Base-by-base conservation (phyloP, 2,113 vertebrate genomes). In the Rutilus rutilus region DNA sequence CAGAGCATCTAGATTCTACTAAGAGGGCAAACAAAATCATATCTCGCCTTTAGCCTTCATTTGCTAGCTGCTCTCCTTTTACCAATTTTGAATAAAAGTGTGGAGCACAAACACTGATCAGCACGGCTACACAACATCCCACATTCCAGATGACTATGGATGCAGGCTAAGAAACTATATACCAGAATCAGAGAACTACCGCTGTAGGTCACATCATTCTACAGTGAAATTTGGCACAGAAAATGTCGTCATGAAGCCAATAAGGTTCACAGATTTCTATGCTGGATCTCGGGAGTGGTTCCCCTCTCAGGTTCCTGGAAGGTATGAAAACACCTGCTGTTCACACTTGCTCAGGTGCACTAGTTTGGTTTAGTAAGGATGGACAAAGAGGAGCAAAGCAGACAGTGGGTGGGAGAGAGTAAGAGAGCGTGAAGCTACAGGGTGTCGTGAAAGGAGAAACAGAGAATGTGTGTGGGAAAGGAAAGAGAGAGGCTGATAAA, bases 241-340 rank as follows among this genome's bases (percentile, higher is more conserved):
- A 80, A 39, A 57, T 64, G 65, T 65, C 82, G 3, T 75, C 83
- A 39, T 81, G 71, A 75, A 85, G 71, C 52, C 83, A 79, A 64
- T 69, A 21, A 39, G 82, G 64, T 47, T 84, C 25, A 84, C 30
- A 73, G 83, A 52, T 39, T 62, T 42, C 47, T 69, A 4, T 25
- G 71, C 64, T 50, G 36, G 39, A 15, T 62, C 75, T n/a, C 12
- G 59, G 60, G 81, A 30, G n/a, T 45, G 5, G 3, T 6, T 62
- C 62, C 30, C 12, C 71, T 62, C 73, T 79, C 30, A 81, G 47
- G 82, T 76, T 86, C 85, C 89, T 90, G 88, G 85, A 86, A 83
- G 88, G 81, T 82, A 93, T 84, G 88, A 87, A 57, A 71, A 90
- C 90, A 90, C 91, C 88, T 91, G 54, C 50, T 30, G 67, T 69